Evolutionary conservation across 2,797 vertebrate genomes (phyloP).

Genomic region (Girardinus metallicus): DNA sequence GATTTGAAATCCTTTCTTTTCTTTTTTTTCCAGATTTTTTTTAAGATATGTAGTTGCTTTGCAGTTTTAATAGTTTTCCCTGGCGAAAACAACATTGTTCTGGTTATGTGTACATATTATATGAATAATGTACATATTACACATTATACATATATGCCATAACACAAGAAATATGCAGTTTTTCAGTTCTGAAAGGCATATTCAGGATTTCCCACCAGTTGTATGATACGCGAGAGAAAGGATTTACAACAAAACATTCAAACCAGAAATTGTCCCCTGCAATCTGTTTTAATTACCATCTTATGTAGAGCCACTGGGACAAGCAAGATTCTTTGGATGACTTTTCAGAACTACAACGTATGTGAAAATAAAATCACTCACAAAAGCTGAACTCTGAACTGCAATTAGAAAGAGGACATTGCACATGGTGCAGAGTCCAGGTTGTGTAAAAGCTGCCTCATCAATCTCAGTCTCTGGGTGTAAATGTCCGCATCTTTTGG

Average conservation of each 20-base stretch:
- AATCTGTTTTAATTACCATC: slow-evolving; percentile 1
- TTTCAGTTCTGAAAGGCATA: not conserved
- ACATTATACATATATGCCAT: too few relatives aligned
- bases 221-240: not conserved
- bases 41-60: not conserved
- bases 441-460: slow-evolving; percentile 69
- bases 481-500: slow-evolving; percentile 31
- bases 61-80: not conserved
- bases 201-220: not conserved
- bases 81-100: not conserved
- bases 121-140: too few relatives aligned
- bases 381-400: slow-evolving; percentile 60
- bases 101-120: too few relatives aligned
- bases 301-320: not conserved
- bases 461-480: slow-evolving; percentile 18
- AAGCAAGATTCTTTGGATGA: slow-evolving; percentile 1
- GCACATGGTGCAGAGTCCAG: slow-evolving; percentile 66
- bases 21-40: too few relatives aligned
- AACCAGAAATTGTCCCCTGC: not conserved
- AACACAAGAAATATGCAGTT: not conserved
- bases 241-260: slow-evolving; percentile 22
- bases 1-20: not conserved
- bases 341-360: not conserved
- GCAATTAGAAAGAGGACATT: slow-evolving; percentile 51
- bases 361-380: slow-evolving; percentile 1